Percentiles rank a stretch among this genome's conserved stretches.
Conservation (phyloP, 2,797 vertebrate genomes). For the Aldrovandia affinis region DNA sequence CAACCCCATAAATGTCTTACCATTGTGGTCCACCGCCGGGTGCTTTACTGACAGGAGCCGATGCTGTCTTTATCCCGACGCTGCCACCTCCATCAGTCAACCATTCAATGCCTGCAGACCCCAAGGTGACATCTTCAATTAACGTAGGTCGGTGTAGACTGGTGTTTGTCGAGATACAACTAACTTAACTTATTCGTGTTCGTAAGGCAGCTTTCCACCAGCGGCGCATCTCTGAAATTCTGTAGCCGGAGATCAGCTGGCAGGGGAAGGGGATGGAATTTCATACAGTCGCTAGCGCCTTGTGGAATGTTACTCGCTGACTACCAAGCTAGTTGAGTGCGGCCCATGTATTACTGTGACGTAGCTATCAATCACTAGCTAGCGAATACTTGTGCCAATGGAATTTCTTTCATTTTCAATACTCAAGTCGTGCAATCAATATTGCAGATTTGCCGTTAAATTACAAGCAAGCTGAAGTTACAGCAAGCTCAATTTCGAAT, state of each 20-base stretch:
- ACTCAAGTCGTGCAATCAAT: not conserved
- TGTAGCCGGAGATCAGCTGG: not conserved
- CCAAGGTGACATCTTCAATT: conserved; percentile 36
- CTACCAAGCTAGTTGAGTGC: not conserved
- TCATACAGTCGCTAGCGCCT: not conserved
- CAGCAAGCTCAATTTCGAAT: not conserved
- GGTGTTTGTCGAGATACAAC: not conserved
- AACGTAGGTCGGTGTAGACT: not conserved
- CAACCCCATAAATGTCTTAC: conserved; percentile 50
- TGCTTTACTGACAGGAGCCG: conserved; percentile 71
- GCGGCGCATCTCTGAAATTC: not conserved
- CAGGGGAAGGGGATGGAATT: not conserved
- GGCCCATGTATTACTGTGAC: not conserved
- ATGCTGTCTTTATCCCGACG: conserved; percentile 74
- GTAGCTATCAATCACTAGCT: not conserved
- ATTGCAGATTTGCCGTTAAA: not conserved
- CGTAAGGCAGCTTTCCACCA: not conserved
- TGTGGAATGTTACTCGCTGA: not conserved
- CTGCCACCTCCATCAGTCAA: conserved; percentile 75
- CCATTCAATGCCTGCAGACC: conserved; percentile 76
- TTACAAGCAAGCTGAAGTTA: conserved; percentile 22
- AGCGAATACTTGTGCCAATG: not conserved
- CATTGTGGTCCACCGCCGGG: conserved; percentile 80
- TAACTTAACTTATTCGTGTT: not conserved
- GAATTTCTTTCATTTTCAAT: not conserved